Evolutionary conservation across 2,113 vertebrate species (phyloP).

Genomic region (Salvelinus sp.): DNA sequence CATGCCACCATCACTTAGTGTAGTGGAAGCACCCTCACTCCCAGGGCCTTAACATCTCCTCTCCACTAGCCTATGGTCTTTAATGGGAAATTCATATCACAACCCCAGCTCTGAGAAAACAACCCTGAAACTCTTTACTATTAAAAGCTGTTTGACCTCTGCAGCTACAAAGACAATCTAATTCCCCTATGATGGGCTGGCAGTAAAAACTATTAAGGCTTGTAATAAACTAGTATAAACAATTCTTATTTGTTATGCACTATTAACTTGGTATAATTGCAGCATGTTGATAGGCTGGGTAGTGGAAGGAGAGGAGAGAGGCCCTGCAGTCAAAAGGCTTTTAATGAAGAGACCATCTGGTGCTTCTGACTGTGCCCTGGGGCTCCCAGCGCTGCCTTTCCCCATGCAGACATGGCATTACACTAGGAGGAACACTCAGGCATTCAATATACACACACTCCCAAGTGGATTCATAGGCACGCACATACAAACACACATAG

Average conservation of each 20-base stretch:
- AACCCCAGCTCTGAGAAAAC: conserved; percentile 16
- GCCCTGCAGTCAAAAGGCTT: conserved; percentile 34
- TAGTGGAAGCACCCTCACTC: neutral
- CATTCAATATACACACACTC: neutral
- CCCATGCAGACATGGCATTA: conserved; percentile 38
- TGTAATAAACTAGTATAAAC: conserved; percentile 74
- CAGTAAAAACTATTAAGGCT: conserved; percentile 72
- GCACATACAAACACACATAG: no score
- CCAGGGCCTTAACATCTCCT: neutral
- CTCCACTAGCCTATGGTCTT: neutral
- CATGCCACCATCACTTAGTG: neutral
- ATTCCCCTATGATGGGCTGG: conserved; percentile 61
- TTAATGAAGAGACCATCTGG: conserved; percentile 74
- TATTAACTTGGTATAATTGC: conserved; percentile 71
- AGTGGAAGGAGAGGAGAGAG: conserved; percentile 36
- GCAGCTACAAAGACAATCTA: conserved; percentile 70
- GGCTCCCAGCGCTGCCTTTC: conserved; percentile 29
- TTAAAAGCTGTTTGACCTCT: conserved; percentile 58
- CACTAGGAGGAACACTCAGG: conserved; percentile 8
- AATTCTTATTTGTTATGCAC: conserved; percentile 70
- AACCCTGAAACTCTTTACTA: conserved; percentile 55
- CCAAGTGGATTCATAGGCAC: conserved; percentile 20
- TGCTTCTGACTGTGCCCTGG: conserved; percentile 40
- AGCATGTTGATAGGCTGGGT: conserved; percentile 59
- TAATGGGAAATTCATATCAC: neutral